Conservation (phyloP, 2,888 invertebrate genomes). For the Lasius fuliginosus region DNA sequence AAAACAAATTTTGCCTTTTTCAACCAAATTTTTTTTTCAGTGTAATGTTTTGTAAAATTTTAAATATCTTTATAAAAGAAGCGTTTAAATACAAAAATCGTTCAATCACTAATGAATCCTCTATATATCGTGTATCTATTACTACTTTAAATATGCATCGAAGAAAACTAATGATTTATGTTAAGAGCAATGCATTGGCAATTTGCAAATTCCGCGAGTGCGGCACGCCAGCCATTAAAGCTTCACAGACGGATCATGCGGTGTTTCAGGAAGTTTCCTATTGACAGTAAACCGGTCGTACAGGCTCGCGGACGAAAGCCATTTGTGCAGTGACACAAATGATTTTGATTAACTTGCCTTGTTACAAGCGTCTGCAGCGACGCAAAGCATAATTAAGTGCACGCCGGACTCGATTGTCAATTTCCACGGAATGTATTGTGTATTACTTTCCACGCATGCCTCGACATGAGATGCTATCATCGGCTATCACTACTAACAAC, state of each 20-base stretch:
- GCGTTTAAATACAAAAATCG: not conserved
- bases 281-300: constrained; percentile 54
- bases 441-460: constrained; percentile 49
- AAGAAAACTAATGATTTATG: constrained; percentile 34
- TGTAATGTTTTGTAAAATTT: not conserved
- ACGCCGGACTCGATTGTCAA: constrained; percentile 50
- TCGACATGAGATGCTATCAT: constrained; percentile 40
- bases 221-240: constrained; percentile 33
- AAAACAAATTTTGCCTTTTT: no score
- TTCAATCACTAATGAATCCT: not conserved
- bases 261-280: constrained; percentile 55
- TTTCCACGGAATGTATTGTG: constrained; percentile 48
- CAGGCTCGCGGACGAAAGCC: constrained; percentile 54
- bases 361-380: constrained; percentile 55
- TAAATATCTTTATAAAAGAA: not conserved
- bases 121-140: not conserved
- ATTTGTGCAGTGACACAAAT: constrained; percentile 61
- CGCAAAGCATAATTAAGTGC: constrained; percentile 63
- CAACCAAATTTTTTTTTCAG: no score
- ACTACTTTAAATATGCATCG: not conserved
- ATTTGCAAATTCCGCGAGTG: constrained; percentile 44
- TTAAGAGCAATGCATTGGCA: constrained; percentile 24
- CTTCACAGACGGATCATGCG: constrained; percentile 44
- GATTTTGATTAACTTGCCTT: constrained; percentile 65
- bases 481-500: constrained; percentile 43